Conservation (phyloP, 2,888 invertebrate genomes). For the Epinotia demarniana region DNA sequence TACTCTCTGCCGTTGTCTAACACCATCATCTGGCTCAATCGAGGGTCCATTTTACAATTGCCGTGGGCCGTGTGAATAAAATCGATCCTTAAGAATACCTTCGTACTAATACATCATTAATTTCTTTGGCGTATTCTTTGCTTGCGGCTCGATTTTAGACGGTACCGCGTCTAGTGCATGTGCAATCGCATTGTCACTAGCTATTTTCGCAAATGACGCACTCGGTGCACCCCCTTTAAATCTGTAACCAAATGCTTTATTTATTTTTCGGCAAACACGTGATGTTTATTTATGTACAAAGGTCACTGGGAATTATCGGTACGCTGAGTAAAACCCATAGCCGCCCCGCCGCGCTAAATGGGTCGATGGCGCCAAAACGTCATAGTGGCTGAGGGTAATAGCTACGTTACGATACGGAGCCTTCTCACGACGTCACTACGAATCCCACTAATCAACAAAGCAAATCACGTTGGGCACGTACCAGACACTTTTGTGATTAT, state of each 20-base stretch:
- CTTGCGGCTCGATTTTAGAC: slow-evolving; percentile 71
- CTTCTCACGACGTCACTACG: slow-evolving; percentile 54
- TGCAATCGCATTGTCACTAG: slow-evolving; percentile 82
- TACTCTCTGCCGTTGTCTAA: slow-evolving; percentile 75
- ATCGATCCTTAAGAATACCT: slow-evolving; percentile 77
- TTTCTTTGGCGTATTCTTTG: slow-evolving; percentile 83
- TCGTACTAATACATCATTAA: slow-evolving; percentile 80
- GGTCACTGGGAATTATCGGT: slow-evolving; percentile 66
- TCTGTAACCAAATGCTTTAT: slow-evolving; percentile 71
- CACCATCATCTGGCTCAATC: slow-evolving; percentile 76
- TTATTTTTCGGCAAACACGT: slow-evolving; percentile 56
- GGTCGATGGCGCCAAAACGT: slow-evolving; percentile 85
- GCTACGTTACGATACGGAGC: slow-evolving; percentile 53
- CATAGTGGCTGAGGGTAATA: slow-evolving; percentile 64
- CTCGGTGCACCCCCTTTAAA: slow-evolving; percentile 77
- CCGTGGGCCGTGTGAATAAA: slow-evolving; percentile 79
- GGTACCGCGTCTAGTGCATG: slow-evolving; percentile 72
- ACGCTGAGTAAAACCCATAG: slow-evolving; percentile 72
- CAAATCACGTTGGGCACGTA: slow-evolving; percentile 52
- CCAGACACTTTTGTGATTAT: slow-evolving; percentile 57
- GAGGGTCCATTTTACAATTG: slow-evolving; percentile 82
- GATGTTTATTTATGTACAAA: slow-evolving; percentile 67
- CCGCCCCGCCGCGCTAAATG: slow-evolving; percentile 76
- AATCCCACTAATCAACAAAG: slow-evolving; percentile 53
- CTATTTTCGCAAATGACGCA: slow-evolving; percentile 76